These are phyloP conservation scores for Ochropacha duplaris DNA, from an alignment of 2,888 invertebrate genomes.

Conservation along the genomic window DNA sequence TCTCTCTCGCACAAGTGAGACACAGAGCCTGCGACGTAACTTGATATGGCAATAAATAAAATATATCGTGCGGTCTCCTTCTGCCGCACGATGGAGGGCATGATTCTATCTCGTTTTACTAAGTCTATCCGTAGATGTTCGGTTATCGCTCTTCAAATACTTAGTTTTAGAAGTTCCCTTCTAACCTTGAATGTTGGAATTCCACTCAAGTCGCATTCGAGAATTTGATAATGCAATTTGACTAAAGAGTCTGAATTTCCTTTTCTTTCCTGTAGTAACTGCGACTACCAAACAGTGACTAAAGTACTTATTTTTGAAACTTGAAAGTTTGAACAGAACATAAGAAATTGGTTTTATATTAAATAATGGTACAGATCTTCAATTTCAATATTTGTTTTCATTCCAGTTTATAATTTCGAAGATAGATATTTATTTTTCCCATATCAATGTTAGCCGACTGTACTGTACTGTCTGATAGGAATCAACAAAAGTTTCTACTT, in stretches of 20 bases:
- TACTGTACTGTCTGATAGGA: background rate
- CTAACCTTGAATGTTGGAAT: constrained; percentile 73
- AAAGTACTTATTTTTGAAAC: too few relatives aligned
- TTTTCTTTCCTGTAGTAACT: background rate
- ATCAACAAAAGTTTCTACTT: too few relatives aligned
- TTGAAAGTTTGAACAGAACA: too few relatives aligned
- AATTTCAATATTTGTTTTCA: too few relatives aligned
- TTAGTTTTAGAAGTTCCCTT: constrained; percentile 68
- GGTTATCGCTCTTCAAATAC: constrained; percentile 77
- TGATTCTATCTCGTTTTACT: constrained; percentile 44
- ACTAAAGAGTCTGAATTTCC: background rate
- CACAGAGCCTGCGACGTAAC: constrained; percentile 56
- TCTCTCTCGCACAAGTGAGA: constrained; percentile 55
- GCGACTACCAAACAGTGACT: too few relatives aligned
- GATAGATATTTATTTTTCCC: background rate
- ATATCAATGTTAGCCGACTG: background rate
- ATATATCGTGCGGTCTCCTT: constrained; percentile 53
- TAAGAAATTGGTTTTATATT: too few relatives aligned
- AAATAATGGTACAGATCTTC: background rate
- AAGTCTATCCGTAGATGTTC: constrained; percentile 54
- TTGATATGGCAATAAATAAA: constrained; percentile 79
- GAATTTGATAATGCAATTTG: constrained; percentile 17
- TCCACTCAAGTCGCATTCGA: constrained; percentile 43
- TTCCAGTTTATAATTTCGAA: too few relatives aligned
- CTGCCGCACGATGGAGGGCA: constrained; percentile 12